A percentile compares a stretch with the other conserved stretches of the same genome.
Evolutionary conservation across 2,113 vertebrate genomes (phyloP).

Genomic region (Tor tambroides): DNA sequence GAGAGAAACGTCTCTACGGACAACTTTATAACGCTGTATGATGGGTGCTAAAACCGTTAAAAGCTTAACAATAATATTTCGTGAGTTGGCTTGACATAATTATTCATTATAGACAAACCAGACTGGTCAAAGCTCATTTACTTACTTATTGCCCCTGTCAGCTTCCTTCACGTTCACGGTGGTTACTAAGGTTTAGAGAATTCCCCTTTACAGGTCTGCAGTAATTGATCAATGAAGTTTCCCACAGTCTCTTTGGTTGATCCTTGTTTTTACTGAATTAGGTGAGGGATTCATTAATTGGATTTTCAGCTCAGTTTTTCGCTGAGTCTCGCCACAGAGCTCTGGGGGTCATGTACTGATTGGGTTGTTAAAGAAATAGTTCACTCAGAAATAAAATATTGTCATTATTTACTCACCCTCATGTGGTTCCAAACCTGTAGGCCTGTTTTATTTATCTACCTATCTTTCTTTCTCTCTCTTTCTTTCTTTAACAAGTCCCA

Average conservation of each 20-base stretch:
- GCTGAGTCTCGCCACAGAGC: slow-evolving; percentile 15
- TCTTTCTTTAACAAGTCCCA: not conserved
- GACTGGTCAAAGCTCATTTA: slow-evolving; percentile 66
- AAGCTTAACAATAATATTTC: slow-evolving; percentile 29
- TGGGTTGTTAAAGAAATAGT: not conserved
- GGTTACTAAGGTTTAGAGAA: not conserved
- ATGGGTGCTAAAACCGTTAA: slow-evolving; percentile 8
- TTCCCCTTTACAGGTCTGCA: slow-evolving; percentile 5
- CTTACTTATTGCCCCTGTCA: slow-evolving; percentile 56
- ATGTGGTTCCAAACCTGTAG: not conserved
- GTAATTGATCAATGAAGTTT: slow-evolving; percentile 48
- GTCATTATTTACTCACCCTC: too few species aligned
- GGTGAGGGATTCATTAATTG: slow-evolving; percentile 43
- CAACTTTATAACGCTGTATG: slow-evolving; percentile 19
- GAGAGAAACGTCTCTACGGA: not conserved
- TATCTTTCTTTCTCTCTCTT: too few species aligned
- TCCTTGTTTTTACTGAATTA: slow-evolving; percentile 39
- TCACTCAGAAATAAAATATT: not conserved
- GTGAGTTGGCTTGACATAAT: not conserved
- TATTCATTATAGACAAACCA: slow-evolving; percentile 58
- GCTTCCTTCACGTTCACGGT: not conserved
- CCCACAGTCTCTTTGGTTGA: slow-evolving; percentile 20
- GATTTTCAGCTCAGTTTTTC: slow-evolving; percentile 29
- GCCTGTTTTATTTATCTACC: not conserved
- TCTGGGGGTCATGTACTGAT: slow-evolving; percentile 18